Evolutionary conservation across 2,797 vertebrate genomes (phyloP), one percentile per base, ranked within the genome.

Genomic region (Ctenosaura bakeri): DNA sequence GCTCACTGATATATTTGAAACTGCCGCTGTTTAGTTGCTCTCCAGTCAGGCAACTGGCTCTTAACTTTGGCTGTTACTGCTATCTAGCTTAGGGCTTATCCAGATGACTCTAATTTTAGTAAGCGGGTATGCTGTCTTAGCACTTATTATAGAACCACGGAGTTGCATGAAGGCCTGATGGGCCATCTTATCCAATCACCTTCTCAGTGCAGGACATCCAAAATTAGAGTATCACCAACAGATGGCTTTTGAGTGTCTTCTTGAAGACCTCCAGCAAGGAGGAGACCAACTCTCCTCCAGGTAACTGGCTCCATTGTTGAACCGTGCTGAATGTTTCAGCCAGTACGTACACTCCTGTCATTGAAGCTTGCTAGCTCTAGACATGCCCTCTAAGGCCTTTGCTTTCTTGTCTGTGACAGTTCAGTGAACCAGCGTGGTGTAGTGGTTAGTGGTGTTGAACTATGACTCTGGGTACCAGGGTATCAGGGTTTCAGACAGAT

Each of bases 1-100:
- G 3, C 90, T 62, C 93, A 88, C 59, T 89, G 54, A 73, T 87
- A 73, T 8, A 35, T 93, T 94, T 91, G 89, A 32, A 93, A 90
- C 52, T 80, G 38, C 59, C 90, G 8, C 84, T 92, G 86, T 71
- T 59, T 46, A 29, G 20, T 69, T 88, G 54, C 69, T 74, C 66
- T 84, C 56, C 12, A 71, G 35, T 79, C 32, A 74, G 5, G n/a
- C 10, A 10, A 32, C 52, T 9, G 69, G 71, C 0, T 3, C 16
- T 32, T 1, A 42, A 20, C 14, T 82, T 46, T 79, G 20, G 80
- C 1, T 2, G 22, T 89, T 92, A 50, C 22, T 32, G 12, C 52
- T 81, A 26, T 79, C 9, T 5, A 92, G 76, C 59, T 82, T 82
- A 4, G 8, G 79, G 78, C 66, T 82, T 10, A 56, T 88, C 64